A percentile compares a stretch with the other conserved stretches of the same genome.
Conservation (phyloP, 2,797 vertebrate species). For the Argya squamiceps region DNA sequence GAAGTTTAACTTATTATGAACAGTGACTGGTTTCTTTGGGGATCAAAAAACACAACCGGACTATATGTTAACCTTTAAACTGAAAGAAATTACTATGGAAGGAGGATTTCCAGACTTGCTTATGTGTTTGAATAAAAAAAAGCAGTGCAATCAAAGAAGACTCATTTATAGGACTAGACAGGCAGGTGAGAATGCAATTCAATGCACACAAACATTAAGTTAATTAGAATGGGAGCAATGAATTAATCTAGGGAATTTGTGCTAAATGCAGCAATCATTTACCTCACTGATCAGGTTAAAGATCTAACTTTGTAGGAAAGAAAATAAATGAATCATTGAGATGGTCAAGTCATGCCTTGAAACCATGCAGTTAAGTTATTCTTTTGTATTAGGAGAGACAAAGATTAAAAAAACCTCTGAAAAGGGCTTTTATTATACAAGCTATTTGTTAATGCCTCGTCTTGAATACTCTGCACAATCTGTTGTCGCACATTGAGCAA, state of each 20-base stretch:
- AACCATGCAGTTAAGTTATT: neutral
- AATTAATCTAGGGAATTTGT: conserved; percentile 49
- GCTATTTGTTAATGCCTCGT: neutral
- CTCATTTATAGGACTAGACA: conserved; percentile 4
- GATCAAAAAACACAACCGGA: neutral
- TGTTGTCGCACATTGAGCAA: neutral
- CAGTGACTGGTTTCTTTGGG: neutral
- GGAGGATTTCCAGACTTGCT: neutral
- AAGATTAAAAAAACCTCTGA: neutral
- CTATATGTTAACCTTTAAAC: neutral
- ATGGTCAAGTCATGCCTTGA: neutral
- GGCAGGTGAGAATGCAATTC: conserved; percentile 26
- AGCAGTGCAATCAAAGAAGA: neutral
- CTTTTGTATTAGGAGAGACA: neutral
- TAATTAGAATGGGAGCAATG: conserved; percentile 35
- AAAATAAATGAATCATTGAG: conserved; percentile 13
- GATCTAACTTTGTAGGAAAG: neutral
- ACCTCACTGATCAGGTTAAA: conserved; percentile 41
- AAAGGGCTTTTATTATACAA: neutral
- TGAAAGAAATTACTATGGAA: neutral
- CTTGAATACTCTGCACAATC: neutral
- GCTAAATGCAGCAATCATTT: conserved; percentile 38
- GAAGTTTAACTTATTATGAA: neutral
- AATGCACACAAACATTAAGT: conserved; percentile 22
- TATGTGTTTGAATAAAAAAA: neutral